phyloP scores from a whole-genome alignment of 2,113 vertebrate species.

The Laticauda colubrina region DNA sequence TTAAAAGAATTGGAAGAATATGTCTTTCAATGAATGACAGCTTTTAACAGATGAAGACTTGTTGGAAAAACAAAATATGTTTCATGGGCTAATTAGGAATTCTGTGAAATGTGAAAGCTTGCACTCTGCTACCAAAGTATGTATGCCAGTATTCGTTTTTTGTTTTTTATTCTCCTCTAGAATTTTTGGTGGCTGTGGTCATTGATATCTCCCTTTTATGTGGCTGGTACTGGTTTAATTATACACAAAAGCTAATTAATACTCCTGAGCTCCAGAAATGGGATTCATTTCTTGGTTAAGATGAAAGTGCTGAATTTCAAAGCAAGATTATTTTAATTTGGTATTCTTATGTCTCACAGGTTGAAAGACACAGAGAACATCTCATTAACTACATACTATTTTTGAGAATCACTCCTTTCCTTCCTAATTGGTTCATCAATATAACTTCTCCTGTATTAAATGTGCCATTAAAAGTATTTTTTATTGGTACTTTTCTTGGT shows the following conservation, averaged over 20 bases:
- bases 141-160: not conserved
- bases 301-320: constrained; percentile 38
- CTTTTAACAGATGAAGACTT: not conserved
- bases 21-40: not conserved
- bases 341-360: constrained; percentile 69
- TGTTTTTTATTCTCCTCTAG: not conserved
- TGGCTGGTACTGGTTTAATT: not conserved
- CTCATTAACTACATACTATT: constrained; percentile 99
- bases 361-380: constrained; percentile 93
- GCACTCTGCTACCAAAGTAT: not conserved
- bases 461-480: constrained; percentile 94
- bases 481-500: constrained; percentile 97
- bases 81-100: not conserved
- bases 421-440: constrained; percentile 99
- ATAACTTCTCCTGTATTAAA: constrained; percentile 98
- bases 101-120: not conserved
- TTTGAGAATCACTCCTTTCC: constrained; percentile 97
- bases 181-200: not conserved
- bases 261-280: not conserved
- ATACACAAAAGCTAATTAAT: not conserved
- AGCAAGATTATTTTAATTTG: constrained; percentile 25
- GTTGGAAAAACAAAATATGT: not conserved
- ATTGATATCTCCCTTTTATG: not conserved
- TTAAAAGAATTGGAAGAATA: not conserved
- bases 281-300: not conserved